Conservation (phyloP, 1,140 invertebrate genomes). For the Nasonia giraulti region DNA sequence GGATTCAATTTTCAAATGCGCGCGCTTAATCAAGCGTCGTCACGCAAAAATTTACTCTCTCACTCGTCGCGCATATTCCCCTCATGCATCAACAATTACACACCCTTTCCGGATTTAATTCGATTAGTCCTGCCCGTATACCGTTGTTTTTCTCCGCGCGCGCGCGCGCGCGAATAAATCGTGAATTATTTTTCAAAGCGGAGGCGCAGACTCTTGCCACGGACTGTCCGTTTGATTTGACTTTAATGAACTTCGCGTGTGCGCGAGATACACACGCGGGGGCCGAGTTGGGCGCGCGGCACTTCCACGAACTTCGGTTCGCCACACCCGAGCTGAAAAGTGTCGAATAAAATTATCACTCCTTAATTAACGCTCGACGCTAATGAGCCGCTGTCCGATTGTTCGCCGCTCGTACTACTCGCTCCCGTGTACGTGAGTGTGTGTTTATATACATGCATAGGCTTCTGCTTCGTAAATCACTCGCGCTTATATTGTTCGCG, state of each 20-base stretch:
- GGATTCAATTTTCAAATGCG: slow-evolving; percentile 50
- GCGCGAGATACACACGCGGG: background rate
- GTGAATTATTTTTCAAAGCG: background rate
- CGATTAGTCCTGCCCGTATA: background rate
- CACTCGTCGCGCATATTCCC: background rate
- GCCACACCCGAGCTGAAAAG: background rate
- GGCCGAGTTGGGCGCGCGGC: background rate
- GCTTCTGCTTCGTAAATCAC: slow-evolving; percentile 26
- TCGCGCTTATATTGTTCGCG: slow-evolving; percentile 32
- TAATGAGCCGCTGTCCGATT: slow-evolving; percentile 42
- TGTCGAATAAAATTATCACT: slow-evolving; percentile 33
- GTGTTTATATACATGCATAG: background rate
- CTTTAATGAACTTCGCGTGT: slow-evolving; percentile 16
- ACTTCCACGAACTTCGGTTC: background rate
- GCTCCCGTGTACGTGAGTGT: background rate
- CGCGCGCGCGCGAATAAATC: background rate
- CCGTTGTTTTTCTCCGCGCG: background rate
- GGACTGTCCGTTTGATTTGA: slow-evolving; percentile 6
- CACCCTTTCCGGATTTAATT: background rate
- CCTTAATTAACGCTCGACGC: slow-evolving; percentile 12
- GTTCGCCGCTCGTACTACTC: slow-evolving; percentile 39
- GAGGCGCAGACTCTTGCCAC: background rate
- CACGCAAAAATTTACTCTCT: slow-evolving; percentile 21
- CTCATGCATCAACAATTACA: slow-evolving; percentile 26
- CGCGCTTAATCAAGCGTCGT: slow-evolving; percentile 41